Percentiles rank a stretch among this genome's conserved stretches.
Conservation (phyloP, 2,797 vertebrate genomes). For the Gila robusta region DNA sequence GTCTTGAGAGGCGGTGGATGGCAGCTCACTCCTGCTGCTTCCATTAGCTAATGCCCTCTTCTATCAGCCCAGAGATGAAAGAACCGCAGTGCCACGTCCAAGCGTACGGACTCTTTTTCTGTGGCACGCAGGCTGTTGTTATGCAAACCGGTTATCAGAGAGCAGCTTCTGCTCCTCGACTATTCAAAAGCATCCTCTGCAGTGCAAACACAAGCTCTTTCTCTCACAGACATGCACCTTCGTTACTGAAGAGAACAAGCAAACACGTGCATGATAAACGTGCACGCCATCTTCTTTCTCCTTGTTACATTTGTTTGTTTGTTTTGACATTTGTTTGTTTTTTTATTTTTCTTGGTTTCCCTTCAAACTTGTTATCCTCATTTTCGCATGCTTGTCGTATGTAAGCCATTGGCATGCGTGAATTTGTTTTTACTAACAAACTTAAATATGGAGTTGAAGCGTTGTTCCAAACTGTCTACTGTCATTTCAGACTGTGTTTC, state of each 20-base stretch:
- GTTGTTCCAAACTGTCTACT: constrained; percentile 14
- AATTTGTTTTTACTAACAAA: constrained; percentile 73
- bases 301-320: neutral
- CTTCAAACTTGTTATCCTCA: constrained; percentile 46
- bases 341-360: constrained; percentile 24
- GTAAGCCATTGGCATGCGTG: constrained; percentile 68
- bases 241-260: constrained; percentile 13
- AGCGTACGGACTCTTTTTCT: constrained; percentile 52
- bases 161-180: constrained; percentile 59
- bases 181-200: constrained; percentile 39
- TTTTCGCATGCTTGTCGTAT: constrained; percentile 62
- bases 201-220: constrained; percentile 30
- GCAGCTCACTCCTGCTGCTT: constrained; percentile 72
- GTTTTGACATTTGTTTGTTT: constrained; percentile 29
- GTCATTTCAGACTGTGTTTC: constrained; percentile 35
- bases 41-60: constrained; percentile 86
- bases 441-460: constrained; percentile 50
- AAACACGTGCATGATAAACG: constrained; percentile 17
- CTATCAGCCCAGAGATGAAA: constrained; percentile 74
- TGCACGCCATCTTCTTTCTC: constrained; percentile 12
- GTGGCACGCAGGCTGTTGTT: constrained; percentile 58
- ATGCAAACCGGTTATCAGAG: constrained; percentile 64
- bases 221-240: constrained; percentile 4
- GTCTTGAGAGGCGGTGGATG: constrained; percentile 78
- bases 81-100: constrained; percentile 55